Base-by-base conservation (phyloP, 2,888 invertebrate genomes). In the Meiosimyza decipiens region DNA sequence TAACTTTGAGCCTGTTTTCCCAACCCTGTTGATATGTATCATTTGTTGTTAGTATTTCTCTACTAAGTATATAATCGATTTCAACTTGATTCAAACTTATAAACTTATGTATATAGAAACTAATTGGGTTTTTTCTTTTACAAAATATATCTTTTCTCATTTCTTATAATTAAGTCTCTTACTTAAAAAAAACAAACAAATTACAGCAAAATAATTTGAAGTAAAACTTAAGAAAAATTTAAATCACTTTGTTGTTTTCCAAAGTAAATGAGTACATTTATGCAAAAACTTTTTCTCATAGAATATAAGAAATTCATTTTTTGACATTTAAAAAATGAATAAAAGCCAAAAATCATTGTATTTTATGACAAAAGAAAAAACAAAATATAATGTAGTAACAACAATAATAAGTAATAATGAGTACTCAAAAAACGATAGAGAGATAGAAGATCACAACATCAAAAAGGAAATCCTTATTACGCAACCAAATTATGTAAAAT, bases 391-490 rank as follows among this genome's bases (percentile, higher is more conserved):
- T 51, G 18, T 13, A 52, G 28, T 65, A 57, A 68, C 22, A 40
- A 68, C 57, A 68, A 69, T 22, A 51, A 50, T 57, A 64, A 63
- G 63, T 76, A 70, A 71, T 71, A 72, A 69, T 75, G 71, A 74
- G 70, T 74, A 77, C 71, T 77, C 74, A 77, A 78, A 77, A 79
- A 81, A 76, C 81, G 75, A 79, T 78, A 76, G 70, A 73, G 74
- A 76, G 73, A 79, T 76, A 78, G 74, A 78, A 82, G 73, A 80
- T 82, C 86, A 86, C 86, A 86, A 86, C 85, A 86, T 86, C 86
- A 86, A 87, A 86, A 86, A 86, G 87, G 82, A 86, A 87, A 86
- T 86, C 86, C 85, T 83, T 85, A 76, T 81, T 80, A 69, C 57
- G 71, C 72, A 72, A 74, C 72, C 60, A 67, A 69, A 71, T 70